phyloP scores from a whole-genome alignment of 2,888 invertebrate genomes.

The Melangyna quadrimaculata region DNA sequence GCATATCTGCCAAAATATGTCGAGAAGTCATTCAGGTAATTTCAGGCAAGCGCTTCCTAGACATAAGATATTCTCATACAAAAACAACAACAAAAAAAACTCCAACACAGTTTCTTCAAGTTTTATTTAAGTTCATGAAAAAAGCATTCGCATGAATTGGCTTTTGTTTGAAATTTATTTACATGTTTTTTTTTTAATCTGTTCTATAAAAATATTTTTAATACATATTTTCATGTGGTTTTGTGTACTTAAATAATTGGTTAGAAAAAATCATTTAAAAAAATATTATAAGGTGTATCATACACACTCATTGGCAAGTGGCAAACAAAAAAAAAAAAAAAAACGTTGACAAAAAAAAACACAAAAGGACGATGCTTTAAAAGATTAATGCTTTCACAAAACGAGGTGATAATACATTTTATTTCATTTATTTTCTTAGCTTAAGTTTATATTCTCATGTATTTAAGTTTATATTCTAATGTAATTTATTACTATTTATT shows the following conservation, averaged over 20 bases:
- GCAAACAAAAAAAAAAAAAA: conserved; percentile 43
- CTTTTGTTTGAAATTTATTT: conserved; percentile 43
- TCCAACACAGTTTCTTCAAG: conserved; percentile 21
- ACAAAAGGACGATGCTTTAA: conserved; percentile 48
- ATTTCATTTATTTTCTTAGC: conserved; percentile 35
- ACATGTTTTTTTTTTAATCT: neutral
- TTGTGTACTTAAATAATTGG: conserved; percentile 61
- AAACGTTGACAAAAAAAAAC: conserved; percentile 25
- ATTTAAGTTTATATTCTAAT: conserved; percentile 19
- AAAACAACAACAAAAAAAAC: conserved; percentile 16
- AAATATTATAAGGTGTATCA: conserved; percentile 42
- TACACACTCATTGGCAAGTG: conserved; percentile 54
- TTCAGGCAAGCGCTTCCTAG: conserved; percentile 72
- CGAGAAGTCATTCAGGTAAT: conserved; percentile 82
- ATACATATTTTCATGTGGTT: conserved; percentile 67
- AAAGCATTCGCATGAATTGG: conserved; percentile 57
- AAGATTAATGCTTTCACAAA: conserved; percentile 65
- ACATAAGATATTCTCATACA: conserved; percentile 33
- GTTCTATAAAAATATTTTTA: conserved; percentile 15
- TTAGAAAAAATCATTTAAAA: conserved; percentile 17
- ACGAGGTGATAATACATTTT: conserved; percentile 63
- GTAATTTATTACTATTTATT: conserved; percentile 16
- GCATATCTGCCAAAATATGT: conserved; percentile 80
- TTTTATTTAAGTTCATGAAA: conserved; percentile 22
- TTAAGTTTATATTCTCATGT: conserved; percentile 52